Conservation (phyloP, 2,888 invertebrate genomes). For the Drosophila acutilabella region DNA sequence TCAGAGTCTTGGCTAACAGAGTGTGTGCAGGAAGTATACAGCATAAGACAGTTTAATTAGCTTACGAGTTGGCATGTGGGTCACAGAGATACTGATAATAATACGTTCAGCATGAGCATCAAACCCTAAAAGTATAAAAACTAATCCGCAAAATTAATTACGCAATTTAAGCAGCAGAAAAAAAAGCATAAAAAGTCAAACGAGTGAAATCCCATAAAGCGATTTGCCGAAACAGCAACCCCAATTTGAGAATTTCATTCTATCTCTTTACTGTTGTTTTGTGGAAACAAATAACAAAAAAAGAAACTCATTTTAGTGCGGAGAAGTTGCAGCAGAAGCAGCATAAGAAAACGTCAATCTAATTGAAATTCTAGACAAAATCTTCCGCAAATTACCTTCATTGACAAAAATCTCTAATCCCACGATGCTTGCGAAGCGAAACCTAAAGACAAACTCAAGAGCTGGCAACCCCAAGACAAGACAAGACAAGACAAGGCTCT, state of each 20-base stretch:
- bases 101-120: background rate
- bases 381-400: conserved; percentile 85
- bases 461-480: conserved; percentile 33
- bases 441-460: conserved; percentile 59
- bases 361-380: conserved; percentile 85
- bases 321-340: conserved; percentile 17
- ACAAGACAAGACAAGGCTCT: conserved; percentile 20
- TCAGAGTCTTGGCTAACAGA: conserved; percentile 23
- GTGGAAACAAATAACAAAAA: conserved; percentile 20
- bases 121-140: conserved; percentile 7
- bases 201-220: conserved; percentile 44
- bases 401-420: conserved; percentile 85
- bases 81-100: conserved; percentile 19
- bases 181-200: conserved; percentile 13
- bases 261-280: conserved; percentile 4
- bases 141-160: conserved; percentile 42
- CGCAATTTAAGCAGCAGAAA: conserved; percentile 23
- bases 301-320: conserved; percentile 5
- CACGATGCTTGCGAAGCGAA: conserved; percentile 58
- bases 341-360: conserved; percentile 80
- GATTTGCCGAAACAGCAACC: conserved; percentile 31
- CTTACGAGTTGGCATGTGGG: conserved; percentile 29
- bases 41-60: conserved; percentile 43
- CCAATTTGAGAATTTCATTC: conserved; percentile 14
- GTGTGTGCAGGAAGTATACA: background rate